Evolutionary conservation across 2,797 vertebrate species (phyloP).

Genomic region (Aulostomus chinensis): DNA sequence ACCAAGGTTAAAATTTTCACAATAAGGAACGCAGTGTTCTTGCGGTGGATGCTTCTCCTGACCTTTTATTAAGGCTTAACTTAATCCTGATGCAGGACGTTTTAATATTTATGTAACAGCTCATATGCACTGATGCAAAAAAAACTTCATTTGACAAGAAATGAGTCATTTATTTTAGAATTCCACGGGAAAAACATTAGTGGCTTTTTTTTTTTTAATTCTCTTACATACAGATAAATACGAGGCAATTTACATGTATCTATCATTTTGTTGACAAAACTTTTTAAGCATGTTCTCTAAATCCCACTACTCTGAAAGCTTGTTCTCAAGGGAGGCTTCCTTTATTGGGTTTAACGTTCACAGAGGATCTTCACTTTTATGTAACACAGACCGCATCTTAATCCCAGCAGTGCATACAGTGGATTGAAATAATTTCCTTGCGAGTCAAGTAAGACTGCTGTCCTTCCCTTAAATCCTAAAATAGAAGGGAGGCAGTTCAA

Average conservation of each 20-base stretch:
- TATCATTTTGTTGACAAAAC: not conserved
- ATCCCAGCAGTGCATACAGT: slow-evolving; percentile 31
- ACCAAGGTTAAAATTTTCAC: not conserved
- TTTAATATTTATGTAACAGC: slow-evolving; percentile 17
- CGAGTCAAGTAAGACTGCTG: slow-evolving; percentile 17
- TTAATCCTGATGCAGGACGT: slow-evolving; percentile 15
- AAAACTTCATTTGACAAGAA: not conserved
- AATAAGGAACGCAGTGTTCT: slow-evolving; percentile 1
- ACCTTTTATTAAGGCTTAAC: slow-evolving; percentile 8
- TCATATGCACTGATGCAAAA: not conserved
- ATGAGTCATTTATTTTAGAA: slow-evolving; percentile 2
- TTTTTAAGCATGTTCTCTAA: slow-evolving; percentile 14
- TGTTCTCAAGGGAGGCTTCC: slow-evolving; percentile 18
- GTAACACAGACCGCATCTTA: slow-evolving; percentile 29
- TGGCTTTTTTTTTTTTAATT: not conserved
- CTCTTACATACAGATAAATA: not conserved
- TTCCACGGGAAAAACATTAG: not conserved
- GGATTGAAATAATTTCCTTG: slow-evolving; percentile 40
- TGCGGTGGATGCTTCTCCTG: slow-evolving; percentile 1
- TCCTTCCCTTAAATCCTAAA: slow-evolving; percentile 39
- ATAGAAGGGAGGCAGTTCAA: slow-evolving; percentile 41
- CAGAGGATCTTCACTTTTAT: slow-evolving; percentile 35
- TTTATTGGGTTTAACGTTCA: slow-evolving; percentile 25
- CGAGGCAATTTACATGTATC: not conserved
- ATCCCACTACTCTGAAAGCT: slow-evolving; percentile 8